phyloP scores from a whole-genome alignment of 1,140 invertebrate species.

The Brachionus rotundiformis region DNA sequence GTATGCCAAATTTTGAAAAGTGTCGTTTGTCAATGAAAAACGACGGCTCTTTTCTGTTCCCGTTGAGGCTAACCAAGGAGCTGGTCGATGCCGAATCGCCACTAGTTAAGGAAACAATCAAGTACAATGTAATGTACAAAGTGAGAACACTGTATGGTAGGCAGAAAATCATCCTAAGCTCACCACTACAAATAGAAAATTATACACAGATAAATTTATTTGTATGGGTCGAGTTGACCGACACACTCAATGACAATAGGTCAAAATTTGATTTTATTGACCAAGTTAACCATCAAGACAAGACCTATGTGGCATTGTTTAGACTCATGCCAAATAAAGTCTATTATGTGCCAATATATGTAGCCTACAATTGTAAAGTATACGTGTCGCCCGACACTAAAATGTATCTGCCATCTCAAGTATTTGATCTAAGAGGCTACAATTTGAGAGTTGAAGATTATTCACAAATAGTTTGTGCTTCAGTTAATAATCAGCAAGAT shows the following conservation, averaged over 20 bases:
- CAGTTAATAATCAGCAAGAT: not conserved
- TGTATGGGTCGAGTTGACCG: not conserved
- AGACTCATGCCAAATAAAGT: constrained; percentile 11
- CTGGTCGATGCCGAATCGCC: not conserved
- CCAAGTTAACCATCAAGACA: not conserved
- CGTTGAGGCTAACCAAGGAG: not conserved
- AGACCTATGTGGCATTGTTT: constrained; percentile 5
- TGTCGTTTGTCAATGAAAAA: constrained; percentile 45
- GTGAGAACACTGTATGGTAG: constrained; percentile 44
- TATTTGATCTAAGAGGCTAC: constrained; percentile 41
- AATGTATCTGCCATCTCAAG: not conserved
- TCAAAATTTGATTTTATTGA: not conserved
- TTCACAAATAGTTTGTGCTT: not conserved
- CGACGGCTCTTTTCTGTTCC: constrained; percentile 35
- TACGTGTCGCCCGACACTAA: not conserved
- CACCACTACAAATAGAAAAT: constrained; percentile 50
- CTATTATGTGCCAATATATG: constrained; percentile 44
- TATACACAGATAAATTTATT: constrained; percentile 28
- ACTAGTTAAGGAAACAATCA: not conserved
- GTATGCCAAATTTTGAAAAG: not conserved
- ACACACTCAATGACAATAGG: not conserved
- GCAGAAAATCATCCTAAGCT: constrained; percentile 27
- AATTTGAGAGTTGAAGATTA: constrained; percentile 42
- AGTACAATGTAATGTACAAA: constrained; percentile 45
- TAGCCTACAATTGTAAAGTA: constrained; percentile 42